Conservation (phyloP, 1,140 invertebrate genomes). For the Eufriesea mexicana region DNA sequence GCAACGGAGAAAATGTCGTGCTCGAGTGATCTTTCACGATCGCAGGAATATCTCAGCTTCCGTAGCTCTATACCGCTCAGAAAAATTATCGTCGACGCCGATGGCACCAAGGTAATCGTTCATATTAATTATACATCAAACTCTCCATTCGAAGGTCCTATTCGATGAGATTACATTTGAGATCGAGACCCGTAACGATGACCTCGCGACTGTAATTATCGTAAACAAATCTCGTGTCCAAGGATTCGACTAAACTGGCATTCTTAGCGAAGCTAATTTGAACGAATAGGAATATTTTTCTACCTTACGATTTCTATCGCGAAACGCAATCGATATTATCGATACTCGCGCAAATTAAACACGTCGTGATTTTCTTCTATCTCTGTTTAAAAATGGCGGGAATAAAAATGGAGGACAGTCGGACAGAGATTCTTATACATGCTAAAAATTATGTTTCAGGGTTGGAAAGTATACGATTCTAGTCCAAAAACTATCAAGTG, state of each 20-base stretch:
- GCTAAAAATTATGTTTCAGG: conserved; percentile 79
- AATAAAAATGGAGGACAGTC: background rate
- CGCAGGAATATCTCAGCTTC: conserved; percentile 93
- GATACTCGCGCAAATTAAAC: background rate
- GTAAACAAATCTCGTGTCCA: background rate
- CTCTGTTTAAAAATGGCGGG: background rate
- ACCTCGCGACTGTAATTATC: background rate
- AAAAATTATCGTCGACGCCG: conserved; percentile 91
- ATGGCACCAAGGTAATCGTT: conserved; percentile 87
- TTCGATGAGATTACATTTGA: background rate
- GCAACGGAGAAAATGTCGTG: conserved; percentile 66
- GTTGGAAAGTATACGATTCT: conserved; percentile 94
- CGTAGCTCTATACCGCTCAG: conserved; percentile 91
- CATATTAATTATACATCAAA: background rate
- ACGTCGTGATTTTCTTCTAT: background rate
- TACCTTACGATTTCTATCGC: background rate
- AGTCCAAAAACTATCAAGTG: conserved; percentile 90
- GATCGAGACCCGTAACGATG: background rate
- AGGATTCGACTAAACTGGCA: no score
- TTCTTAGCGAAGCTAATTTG: background rate
- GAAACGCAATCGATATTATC: background rate
- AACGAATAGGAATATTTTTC: background rate
- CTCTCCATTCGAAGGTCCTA: background rate
- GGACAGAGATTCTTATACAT: background rate
- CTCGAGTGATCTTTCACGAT: conserved; percentile 88